Evolutionary conservation across 2,113 vertebrate genomes (phyloP).

Genomic region (Eulemur rufifrons): DNA sequence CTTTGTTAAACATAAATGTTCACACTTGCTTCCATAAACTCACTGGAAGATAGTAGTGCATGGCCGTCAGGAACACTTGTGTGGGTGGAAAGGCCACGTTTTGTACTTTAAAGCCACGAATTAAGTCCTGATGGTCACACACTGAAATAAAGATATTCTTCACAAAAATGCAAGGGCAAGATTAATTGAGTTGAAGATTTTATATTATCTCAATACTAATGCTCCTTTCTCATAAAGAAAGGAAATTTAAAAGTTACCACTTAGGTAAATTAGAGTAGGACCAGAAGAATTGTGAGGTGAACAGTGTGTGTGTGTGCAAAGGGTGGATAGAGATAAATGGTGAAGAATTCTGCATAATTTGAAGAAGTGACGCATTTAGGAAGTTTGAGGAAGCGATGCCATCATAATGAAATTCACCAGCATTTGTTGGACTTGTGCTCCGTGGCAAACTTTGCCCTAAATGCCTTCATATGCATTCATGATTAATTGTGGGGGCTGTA

Average conservation of each 20-base stretch:
- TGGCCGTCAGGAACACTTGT: not conserved
- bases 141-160: not conserved
- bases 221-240: not conserved
- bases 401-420: not conserved
- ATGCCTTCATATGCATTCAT: not conserved
- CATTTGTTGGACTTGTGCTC: not conserved
- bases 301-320: no score
- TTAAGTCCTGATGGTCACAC: not conserved
- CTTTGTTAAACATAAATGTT: not conserved
- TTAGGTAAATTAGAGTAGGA: not conserved
- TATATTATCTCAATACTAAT: not conserved
- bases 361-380: not conserved
- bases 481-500: not conserved
- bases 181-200: not conserved
- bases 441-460: not conserved
- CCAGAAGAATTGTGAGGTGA: not conserved
- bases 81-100: not conserved
- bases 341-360: not conserved
- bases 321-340: not conserved
- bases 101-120: not conserved
- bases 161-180: not conserved
- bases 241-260: not conserved
- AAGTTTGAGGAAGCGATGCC: not conserved
- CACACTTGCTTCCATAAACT: not conserved
- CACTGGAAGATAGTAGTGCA: not conserved